Conservation (phyloP, 1,140 invertebrate genomes). For the Drosophila tani region DNA sequence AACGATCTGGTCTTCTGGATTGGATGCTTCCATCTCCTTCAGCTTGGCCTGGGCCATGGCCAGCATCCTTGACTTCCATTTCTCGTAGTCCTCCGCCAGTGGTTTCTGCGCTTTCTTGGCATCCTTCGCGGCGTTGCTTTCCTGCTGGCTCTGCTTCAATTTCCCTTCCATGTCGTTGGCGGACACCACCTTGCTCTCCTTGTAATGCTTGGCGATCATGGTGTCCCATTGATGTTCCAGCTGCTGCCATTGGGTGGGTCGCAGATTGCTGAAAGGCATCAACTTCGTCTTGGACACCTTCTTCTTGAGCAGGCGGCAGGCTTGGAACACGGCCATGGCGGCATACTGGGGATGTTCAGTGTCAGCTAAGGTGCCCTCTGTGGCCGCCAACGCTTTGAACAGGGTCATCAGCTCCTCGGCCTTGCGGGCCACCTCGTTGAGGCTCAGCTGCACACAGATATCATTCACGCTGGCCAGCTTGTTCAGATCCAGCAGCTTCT, state of each 20-base stretch:
- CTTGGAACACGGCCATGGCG: slow-evolving; percentile 84
- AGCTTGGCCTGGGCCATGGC: slow-evolving; percentile 60
- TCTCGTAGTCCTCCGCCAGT: slow-evolving; percentile 73
- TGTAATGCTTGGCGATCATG: slow-evolving; percentile 75
- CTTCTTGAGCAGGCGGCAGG: slow-evolving; percentile 82
- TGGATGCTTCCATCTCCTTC: slow-evolving; percentile 25
- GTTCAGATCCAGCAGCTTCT: slow-evolving; percentile 84
- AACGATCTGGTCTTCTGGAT: not conserved
- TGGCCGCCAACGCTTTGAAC: slow-evolving; percentile 59
- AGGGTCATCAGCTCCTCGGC: slow-evolving; percentile 79
- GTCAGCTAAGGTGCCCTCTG: slow-evolving; percentile 63
- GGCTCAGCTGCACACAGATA: slow-evolving; percentile 84
- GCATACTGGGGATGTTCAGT: slow-evolving; percentile 85
- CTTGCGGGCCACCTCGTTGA: slow-evolving; percentile 78
- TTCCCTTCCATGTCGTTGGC: slow-evolving; percentile 45
- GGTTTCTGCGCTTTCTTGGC: slow-evolving; percentile 28
- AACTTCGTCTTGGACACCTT: slow-evolving; percentile 82
- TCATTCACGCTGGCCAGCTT: slow-evolving; percentile 80
- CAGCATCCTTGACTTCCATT: slow-evolving; percentile 77
- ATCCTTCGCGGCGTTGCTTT: slow-evolving; percentile 3
- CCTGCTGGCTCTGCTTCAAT: slow-evolving; percentile 39
- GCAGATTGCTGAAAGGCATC: slow-evolving; percentile 82
- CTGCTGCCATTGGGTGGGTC: slow-evolving; percentile 83
- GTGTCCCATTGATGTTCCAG: slow-evolving; percentile 83
- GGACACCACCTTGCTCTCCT: slow-evolving; percentile 22